Base-by-base conservation (phyloP, 2,113 vertebrate species). In the Oceanites oceanicus region DNA sequence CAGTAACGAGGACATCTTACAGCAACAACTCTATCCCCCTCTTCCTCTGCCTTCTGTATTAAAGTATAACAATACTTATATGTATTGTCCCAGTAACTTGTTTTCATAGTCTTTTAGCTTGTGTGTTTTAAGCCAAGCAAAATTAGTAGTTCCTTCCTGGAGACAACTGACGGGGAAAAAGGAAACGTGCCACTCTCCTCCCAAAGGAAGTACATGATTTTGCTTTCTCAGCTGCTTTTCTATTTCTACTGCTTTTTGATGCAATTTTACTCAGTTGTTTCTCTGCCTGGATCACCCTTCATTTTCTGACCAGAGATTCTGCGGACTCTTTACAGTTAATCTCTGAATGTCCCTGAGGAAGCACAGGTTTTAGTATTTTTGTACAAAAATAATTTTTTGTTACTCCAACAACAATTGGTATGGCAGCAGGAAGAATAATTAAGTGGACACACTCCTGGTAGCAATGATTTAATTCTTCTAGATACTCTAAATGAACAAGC, bases 141-240 rank as follows among this genome's bases (percentile, higher is more conserved):
- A 94, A 86, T 67, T 16, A 44, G 58, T 18, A 50, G 10, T 25
- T 86, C 52, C 78, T 50, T 89, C 90, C 73, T 14, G 6, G 40
- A 82, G 81, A 63, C 12, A 78, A 20, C 3, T 4, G 25, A 68
- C n/a, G 20, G 27, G 55, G 52, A 36, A 67, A 82, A 66, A 74
- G 32, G 52, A 82, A 80, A n/a, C 2, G 13, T 45, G 50, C 36
- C 71, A 25, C 44, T 30, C 53, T 49, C 29, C 74, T 77, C 62
- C 91, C 70, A 49, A 52, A 71, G 67, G 83, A 88, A 89, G 65
- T 78, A 74, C 22, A 56, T 0, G 22, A 67, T 77, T 90, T 62
- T 1, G 55, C 93, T 61, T 93, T 56, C 91, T 93, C 71, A 90
- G 78, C 62, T 87, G 74, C 83, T 88, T 86, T 87, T 47, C 70